phyloP scores from a whole-genome alignment of 2,888 invertebrate species.

The Euzetes globulus region DNA sequence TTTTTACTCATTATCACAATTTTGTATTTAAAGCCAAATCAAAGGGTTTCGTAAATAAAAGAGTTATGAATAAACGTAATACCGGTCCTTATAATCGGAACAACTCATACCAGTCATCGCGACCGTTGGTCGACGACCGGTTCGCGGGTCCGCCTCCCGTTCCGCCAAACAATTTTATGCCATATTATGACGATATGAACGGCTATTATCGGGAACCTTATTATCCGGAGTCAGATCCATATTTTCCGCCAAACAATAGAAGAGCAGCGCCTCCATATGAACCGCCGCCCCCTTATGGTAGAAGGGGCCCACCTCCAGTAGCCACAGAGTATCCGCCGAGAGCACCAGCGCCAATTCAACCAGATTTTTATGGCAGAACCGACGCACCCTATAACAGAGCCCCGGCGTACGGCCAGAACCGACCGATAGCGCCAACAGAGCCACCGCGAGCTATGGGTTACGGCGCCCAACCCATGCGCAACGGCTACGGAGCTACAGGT shows the following conservation, averaged over 20 bases:
- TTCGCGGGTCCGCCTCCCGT: neutral
- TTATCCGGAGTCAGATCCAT: neutral
- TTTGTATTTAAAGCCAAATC: neutral
- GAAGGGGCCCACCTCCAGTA: neutral
- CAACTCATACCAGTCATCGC: neutral
- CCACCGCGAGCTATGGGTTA: neutral
- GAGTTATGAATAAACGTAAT: neutral
- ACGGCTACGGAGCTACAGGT: conserved; percentile 4
- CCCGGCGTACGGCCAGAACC: neutral
- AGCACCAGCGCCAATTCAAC: neutral
- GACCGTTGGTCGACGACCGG: neutral
- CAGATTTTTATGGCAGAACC: neutral
- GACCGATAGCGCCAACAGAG: neutral
- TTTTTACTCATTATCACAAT: no score
- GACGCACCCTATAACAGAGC: neutral
- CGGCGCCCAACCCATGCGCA: neutral
- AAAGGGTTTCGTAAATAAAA: neutral
- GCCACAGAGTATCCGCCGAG: neutral
- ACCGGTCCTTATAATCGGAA: neutral
- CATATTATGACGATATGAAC: conserved; percentile 13
- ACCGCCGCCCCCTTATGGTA: neutral
- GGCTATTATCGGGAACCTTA: neutral
- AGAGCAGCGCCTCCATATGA: neutral
- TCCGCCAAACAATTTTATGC: neutral
- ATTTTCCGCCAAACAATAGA: neutral